Evolutionary conservation across 1,140 invertebrate genomes (phyloP), one percentile per base, ranked within the genome.

Genomic region (Aphelenchoides fujianensis): DNA sequence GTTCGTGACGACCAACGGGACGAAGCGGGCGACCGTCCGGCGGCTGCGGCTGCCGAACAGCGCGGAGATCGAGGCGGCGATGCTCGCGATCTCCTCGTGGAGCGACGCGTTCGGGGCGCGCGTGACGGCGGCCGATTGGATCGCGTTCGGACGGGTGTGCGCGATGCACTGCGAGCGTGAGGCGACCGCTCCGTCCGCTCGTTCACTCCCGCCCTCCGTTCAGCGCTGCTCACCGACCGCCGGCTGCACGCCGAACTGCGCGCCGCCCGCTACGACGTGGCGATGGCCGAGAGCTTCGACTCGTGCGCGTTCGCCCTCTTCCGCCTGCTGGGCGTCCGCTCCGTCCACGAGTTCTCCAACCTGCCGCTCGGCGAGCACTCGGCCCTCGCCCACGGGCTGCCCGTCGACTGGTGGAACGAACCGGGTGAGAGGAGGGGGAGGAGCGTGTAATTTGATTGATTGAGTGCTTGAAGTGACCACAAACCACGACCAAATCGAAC

Each of bases 261-360:
- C 34, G 31, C 64, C n/a, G 32, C 61, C 41, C 32, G 55, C 16
- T 75, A 75, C 55, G 59, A 78, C 57, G 57, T 78, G 27, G 74
- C 35, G 23, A 73, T 75, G 34, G 32, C 75, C 35, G 74, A 75
- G 37, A 35, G 55, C 31, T 61, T 70, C 30, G 74, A 75, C 52
- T 23, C 2, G 1, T 77, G 75, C 34, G 28, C 70, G 23, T 64
- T 75, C 27, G 19, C 59, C 7, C 23, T 78, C 23, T 73, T 74
- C 23, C 55, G 66, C 41, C 3, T 36, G 16, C 48, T 75, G 2
- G 71, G 57, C 12, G 78, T 75, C n/a, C 23, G 55, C n/a, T 34
- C 69, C 2, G 54, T 32, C 34, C 12, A 77, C 19, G 53, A 12
- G 23, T 71, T 63, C 19, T 66, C 74, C n/a, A n/a, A 59, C 0